Evolutionary conservation across 2,797 vertebrate genomes (phyloP).

Genomic region (Erpetoichthys calabaricus): DNA sequence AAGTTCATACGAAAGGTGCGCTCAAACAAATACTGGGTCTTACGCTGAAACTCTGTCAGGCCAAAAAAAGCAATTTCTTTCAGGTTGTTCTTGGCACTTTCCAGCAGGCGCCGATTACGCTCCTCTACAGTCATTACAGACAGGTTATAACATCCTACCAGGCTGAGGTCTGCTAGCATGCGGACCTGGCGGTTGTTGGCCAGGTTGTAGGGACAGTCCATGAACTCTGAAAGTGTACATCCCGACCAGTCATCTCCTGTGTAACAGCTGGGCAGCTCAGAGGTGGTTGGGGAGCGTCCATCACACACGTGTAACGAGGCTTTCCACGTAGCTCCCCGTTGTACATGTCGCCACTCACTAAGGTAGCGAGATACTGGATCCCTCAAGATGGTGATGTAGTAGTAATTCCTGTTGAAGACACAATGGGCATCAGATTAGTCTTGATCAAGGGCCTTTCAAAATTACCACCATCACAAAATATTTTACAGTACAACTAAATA

Average conservation of each 20-base stretch:
- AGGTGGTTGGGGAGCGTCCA: slow-evolving; percentile 72
- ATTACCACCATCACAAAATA: no score
- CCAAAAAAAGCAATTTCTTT: slow-evolving; percentile 91
- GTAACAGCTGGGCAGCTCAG: slow-evolving; percentile 89
- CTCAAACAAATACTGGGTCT: slow-evolving; percentile 94
- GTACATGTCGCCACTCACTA: slow-evolving; percentile 93
- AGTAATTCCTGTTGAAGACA: slow-evolving; percentile 65
- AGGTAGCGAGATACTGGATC: slow-evolving; percentile 88
- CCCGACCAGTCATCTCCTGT: slow-evolving; percentile 89
- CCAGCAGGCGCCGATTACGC: slow-evolving; percentile 74
- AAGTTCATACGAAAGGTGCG: slow-evolving; percentile 88
- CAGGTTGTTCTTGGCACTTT: slow-evolving; percentile 88
- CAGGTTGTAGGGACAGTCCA: slow-evolving; percentile 87
- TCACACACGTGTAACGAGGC: slow-evolving; percentile 87
- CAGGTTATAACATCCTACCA: slow-evolving; percentile 92
- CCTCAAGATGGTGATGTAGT: slow-evolving; percentile 91
- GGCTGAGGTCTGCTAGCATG: slow-evolving; percentile 90
- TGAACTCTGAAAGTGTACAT: slow-evolving; percentile 82
- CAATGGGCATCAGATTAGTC: slow-evolving; percentile 18
- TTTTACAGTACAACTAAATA: no score
- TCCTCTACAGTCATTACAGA: slow-evolving; percentile 79
- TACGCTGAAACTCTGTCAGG: slow-evolving; percentile 89
- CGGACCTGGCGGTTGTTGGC: slow-evolving; percentile 93
- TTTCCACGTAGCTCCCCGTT: slow-evolving; percentile 90
- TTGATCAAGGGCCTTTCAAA: not conserved